These are phyloP conservation scores for Parambassis ranga DNA, from an alignment of 2,797 vertebrate species.

Conservation along the genomic window DNA sequence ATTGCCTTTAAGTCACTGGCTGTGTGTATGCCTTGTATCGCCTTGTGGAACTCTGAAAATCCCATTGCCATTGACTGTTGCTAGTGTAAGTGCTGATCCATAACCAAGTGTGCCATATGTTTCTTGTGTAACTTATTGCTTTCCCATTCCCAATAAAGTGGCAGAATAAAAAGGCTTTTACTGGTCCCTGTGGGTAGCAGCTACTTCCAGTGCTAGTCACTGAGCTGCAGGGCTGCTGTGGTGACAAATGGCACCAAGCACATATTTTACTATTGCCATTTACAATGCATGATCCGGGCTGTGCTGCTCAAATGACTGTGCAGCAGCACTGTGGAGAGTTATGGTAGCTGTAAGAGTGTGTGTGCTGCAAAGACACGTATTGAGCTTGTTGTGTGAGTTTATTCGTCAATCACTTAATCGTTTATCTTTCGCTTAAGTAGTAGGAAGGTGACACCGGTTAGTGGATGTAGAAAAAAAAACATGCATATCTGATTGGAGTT, in stretches of 20 bases:
- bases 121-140: constrained; percentile 76
- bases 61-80: constrained; percentile 40
- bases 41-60: constrained; percentile 34
- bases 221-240: constrained; percentile 68
- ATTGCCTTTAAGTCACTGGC: not conserved
- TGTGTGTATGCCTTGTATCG: not conserved
- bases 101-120: constrained; percentile 70
- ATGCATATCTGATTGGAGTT: not conserved
- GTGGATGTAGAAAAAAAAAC: not conserved
- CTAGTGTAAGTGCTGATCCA: constrained; percentile 67
- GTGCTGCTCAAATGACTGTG: constrained; percentile 66
- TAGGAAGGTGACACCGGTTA: not conserved
- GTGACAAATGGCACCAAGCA: constrained; percentile 73
- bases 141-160: constrained; percentile 79
- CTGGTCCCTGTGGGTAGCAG: constrained; percentile 72
- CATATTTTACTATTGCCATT: constrained; percentile 76
- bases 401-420: not conserved
- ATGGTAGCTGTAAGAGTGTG: constrained; percentile 19
- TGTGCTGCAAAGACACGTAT: not conserved
- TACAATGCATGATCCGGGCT: constrained; percentile 72
- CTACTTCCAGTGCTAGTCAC: constrained; percentile 68
- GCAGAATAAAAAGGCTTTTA: constrained; percentile 80
- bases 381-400: not conserved
- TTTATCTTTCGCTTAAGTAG: not conserved
- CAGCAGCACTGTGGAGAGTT: constrained; percentile 60